These are phyloP conservation scores for Sturmia bella DNA, from an alignment of 2,888 invertebrate genomes.

Conservation along the genomic window DNA sequence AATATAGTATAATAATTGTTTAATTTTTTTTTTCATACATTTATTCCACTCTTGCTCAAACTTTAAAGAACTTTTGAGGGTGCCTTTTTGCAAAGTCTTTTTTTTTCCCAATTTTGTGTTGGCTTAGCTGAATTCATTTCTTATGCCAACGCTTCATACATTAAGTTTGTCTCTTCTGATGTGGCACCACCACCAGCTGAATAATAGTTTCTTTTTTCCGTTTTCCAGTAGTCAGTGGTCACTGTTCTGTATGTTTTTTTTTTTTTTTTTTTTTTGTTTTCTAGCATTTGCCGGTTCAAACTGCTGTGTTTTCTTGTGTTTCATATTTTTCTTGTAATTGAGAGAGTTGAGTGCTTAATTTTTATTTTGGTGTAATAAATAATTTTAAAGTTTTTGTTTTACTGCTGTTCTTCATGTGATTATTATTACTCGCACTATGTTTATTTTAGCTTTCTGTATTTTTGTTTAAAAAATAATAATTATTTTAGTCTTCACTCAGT, in stretches of 20 bases:
- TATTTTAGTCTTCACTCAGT: conserved; percentile 4
- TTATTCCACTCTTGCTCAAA: neutral
- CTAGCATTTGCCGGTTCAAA: conserved; percentile 25
- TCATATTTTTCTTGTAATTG: no score
- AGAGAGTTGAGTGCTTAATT: conserved; percentile 59
- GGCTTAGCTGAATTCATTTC: conserved; percentile 46
- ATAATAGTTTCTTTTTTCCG: conserved; percentile 31
- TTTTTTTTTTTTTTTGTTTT: no score
- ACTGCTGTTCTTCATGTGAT: conserved; percentile 48
- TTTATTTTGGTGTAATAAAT: conserved; percentile 63
- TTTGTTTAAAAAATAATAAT: conserved; percentile 50
- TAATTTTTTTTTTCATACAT: no score
- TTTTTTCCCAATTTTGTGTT: neutral
- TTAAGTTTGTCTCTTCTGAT: conserved; percentile 47
- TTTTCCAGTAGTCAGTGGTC: conserved; percentile 32
- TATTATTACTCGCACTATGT: conserved; percentile 32
- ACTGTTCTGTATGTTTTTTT: conserved; percentile 23
- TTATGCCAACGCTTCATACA: conserved; percentile 49
- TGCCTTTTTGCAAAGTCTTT: neutral
- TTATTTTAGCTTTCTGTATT: conserved; percentile 28
- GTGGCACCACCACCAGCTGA: conserved; percentile 52
- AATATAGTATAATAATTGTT: no score
- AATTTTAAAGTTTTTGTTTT: conserved; percentile 56
- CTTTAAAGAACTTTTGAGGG: neutral
- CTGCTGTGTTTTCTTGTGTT: conserved; percentile 40